Base-by-base conservation (phyloP, 2,113 vertebrate genomes). In the Halichoerus grypus region DNA sequence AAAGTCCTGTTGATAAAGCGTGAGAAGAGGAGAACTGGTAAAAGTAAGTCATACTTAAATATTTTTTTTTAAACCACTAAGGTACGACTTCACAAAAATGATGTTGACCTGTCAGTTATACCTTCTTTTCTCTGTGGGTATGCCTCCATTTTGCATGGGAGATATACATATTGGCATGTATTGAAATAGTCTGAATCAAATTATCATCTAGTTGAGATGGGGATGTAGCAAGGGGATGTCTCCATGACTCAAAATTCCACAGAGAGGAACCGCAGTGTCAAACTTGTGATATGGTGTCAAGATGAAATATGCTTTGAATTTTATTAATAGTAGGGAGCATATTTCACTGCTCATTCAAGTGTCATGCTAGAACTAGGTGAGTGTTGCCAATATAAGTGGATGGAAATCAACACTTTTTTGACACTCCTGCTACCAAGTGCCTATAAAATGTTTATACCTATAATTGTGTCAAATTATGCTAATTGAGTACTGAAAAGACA, bases 391-490 rank as follows among this genome's bases (percentile, higher is more conserved):
- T 92, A 49, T 90, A 93, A 97, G 97, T 87, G 93, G 97, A 98
- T 97, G 96, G 98, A 98, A 98, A 98, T 98, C 96, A 97, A 97
- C 98, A 98, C 71, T 97, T 98, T 98, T 98, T 98, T 98, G 94
- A 98, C 94, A 97, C 96, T 98, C 82, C 77, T 98, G 97, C 92
- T 96, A 97, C 97, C 97, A 98, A 98, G 98, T 98, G 95, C 96
- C 98, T 98, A 96, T 97, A 98, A 98, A 98, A 98, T 98, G 99
- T 99, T 99, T 99, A 98, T 98, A 98, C 96, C 97, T 98, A 18
- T 98, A 98, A 99, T 98, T 98, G 98, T 98, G 96, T 98, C 88
- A 97, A 98, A 99, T 99, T 98, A 98, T 98, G 98, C 89, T 99
- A 99, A 99, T 98, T 98, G 98, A 98, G 51, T 72, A 14, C 97